phyloP scores from a whole-genome alignment of 2,113 vertebrate genomes.

The Neotragus pygmaeus region DNA sequence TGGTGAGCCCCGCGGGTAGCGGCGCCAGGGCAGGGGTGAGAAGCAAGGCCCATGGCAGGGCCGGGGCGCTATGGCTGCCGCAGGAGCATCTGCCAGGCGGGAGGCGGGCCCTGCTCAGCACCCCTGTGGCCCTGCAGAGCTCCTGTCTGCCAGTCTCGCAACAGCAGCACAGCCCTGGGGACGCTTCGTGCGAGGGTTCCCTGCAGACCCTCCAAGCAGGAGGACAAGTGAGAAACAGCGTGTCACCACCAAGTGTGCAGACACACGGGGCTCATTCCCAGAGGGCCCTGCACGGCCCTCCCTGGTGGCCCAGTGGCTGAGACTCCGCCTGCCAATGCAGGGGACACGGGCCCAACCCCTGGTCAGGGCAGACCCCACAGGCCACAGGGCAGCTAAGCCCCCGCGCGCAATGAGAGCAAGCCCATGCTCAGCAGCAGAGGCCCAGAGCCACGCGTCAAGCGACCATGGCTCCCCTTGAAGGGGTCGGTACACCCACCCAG shows the following conservation, averaged over 20 bases:
- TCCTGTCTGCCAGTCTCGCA: not conserved
- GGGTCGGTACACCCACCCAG: not conserved
- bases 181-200: not conserved
- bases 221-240: not conserved
- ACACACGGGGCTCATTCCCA: no score
- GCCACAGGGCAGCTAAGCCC: not conserved
- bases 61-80: fast-evolving
- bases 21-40: no score
- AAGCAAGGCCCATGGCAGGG: not conserved
- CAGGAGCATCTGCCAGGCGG: fast-evolving
- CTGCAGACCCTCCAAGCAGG: not conserved
- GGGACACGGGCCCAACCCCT: not conserved
- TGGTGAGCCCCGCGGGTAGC: not conserved
- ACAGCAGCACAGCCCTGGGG: not conserved
- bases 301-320: not conserved
- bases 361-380: not conserved
- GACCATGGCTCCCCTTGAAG: not conserved
- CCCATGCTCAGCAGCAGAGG: not conserved
- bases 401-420: not conserved
- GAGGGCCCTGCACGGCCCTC: not conserved
- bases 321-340: not conserved
- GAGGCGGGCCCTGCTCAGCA: no score
- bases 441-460: fast-evolving
- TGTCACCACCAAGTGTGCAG: not conserved
- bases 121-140: fast-evolving